These are phyloP conservation scores for Hemaris fuciformis DNA, from an alignment of 2,888 invertebrate genomes.

Conservation along the genomic window DNA sequence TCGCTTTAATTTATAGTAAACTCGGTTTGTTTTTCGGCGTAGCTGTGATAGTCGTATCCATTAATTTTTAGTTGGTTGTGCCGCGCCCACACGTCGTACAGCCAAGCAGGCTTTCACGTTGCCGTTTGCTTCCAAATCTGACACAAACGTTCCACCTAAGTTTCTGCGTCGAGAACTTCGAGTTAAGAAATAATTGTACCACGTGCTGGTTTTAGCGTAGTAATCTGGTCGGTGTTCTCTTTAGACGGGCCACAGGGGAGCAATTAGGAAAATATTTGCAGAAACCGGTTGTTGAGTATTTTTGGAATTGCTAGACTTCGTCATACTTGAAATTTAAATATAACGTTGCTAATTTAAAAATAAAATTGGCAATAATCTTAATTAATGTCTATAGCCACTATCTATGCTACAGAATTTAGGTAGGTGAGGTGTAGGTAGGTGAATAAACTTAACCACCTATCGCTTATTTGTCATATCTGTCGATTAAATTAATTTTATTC, in stretches of 20 bases:
- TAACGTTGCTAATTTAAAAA: no score
- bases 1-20: no score
- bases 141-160: background rate
- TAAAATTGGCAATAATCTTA: no score
- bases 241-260: background rate
- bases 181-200: constrained; percentile 2
- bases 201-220: background rate
- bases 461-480: background rate
- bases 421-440: background rate
- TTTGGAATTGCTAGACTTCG: no score
- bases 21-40: background rate
- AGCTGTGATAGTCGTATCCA: background rate
- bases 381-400: no score
- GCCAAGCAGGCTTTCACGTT: constrained; percentile 8
- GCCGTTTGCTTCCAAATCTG: constrained; percentile 5
- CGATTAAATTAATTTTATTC: background rate
- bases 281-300: background rate
- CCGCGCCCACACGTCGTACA: constrained; percentile 7
- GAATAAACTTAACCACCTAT: background rate
- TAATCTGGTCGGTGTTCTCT: background rate
- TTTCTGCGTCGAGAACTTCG: background rate
- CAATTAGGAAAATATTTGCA: background rate
- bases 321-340: no score
- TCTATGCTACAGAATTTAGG: no score
- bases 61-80: background rate